Evolutionary conservation across 2,113 vertebrate species (phyloP).

Genomic region (Archilochus colubris): DNA sequence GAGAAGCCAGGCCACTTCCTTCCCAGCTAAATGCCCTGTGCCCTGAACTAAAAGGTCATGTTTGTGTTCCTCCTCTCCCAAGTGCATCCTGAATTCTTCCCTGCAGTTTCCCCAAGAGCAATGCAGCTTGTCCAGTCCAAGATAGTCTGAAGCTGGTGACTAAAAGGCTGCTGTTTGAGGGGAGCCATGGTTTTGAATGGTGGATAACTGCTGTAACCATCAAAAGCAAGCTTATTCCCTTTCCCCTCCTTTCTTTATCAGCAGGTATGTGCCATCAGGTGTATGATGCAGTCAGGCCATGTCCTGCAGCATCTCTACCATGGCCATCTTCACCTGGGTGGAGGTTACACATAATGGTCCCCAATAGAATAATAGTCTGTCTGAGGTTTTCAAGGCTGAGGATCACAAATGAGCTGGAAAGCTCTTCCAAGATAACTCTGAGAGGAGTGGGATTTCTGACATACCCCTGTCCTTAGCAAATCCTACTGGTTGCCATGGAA

Average conservation of each 20-base stretch:
- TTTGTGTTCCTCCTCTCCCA: neutral
- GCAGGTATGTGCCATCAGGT: no score
- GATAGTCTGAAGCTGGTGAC: neutral
- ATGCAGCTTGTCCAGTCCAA: neutral
- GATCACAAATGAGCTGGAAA: neutral
- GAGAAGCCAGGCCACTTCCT: neutral
- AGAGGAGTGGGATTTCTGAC: neutral
- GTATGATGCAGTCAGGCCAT: neutral
- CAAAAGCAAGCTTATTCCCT: neutral
- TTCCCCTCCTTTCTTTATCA: neutral
- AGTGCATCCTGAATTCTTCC: neutral
- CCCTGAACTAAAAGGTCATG: neutral
- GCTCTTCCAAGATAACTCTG: neutral
- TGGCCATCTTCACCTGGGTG: neutral
- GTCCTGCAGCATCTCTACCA: neutral
- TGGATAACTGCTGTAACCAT: neutral
- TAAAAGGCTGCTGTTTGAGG: neutral
- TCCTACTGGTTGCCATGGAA: neutral
- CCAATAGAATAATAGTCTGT: neutral
- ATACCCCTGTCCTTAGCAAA: neutral
- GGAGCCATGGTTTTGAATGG: neutral
- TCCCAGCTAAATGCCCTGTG: neutral
- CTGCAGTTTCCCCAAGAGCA: neutral
- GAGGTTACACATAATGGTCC: neutral
- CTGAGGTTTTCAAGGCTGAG: neutral